These are phyloP conservation scores for Nanorana parkeri DNA, from an alignment of 2,113 vertebrate species.

Conservation along the genomic window DNA sequence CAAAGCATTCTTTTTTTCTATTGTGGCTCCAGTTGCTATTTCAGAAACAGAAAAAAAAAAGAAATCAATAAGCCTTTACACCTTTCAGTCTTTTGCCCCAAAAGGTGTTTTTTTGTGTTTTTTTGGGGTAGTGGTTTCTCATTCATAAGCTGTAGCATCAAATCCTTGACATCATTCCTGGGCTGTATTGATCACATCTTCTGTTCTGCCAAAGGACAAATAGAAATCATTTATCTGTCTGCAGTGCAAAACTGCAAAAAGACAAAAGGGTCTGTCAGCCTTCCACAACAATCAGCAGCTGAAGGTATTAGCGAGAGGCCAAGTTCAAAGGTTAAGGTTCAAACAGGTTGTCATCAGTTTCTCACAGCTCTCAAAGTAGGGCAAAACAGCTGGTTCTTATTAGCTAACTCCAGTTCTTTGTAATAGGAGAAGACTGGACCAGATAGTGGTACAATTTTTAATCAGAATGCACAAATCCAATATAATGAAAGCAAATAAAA, in stretches of 20 bases:
- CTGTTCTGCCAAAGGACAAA: slow-evolving; percentile 91
- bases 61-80: slow-evolving; percentile 96
- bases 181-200: slow-evolving; percentile 97
- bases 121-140: slow-evolving; percentile 87
- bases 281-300: slow-evolving; percentile 85
- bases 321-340: slow-evolving; percentile 88
- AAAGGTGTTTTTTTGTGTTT: slow-evolving; percentile 75
- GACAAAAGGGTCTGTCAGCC: slow-evolving; percentile 83
- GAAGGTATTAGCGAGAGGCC: slow-evolving; percentile 84
- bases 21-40: slow-evolving; percentile 92
- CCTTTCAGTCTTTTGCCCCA: slow-evolving; percentile 91
- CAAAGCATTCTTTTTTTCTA: slow-evolving; percentile 92
- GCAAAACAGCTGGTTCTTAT: slow-evolving; percentile 79
- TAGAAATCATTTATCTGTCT: slow-evolving; percentile 97
- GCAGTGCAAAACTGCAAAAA: slow-evolving; percentile 80
- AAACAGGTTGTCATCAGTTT: slow-evolving; percentile 82
- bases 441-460: background rate
- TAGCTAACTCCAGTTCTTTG: slow-evolving; percentile 65
- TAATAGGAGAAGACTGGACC: slow-evolving; percentile 60
- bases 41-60: slow-evolving; percentile 86
- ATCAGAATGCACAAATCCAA: slow-evolving; percentile 33
- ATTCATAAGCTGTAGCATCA: slow-evolving; percentile 96
- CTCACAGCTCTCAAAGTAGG: slow-evolving; percentile 75
- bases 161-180: slow-evolving; percentile 96
- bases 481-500: slow-evolving; percentile 20